A percentile compares a stretch with the other conserved stretches of the same genome.
These are phyloP conservation scores for Cataglyphis hispanica DNA, from an alignment of 1,140 invertebrate genomes.

Conservation along the genomic window DNA sequence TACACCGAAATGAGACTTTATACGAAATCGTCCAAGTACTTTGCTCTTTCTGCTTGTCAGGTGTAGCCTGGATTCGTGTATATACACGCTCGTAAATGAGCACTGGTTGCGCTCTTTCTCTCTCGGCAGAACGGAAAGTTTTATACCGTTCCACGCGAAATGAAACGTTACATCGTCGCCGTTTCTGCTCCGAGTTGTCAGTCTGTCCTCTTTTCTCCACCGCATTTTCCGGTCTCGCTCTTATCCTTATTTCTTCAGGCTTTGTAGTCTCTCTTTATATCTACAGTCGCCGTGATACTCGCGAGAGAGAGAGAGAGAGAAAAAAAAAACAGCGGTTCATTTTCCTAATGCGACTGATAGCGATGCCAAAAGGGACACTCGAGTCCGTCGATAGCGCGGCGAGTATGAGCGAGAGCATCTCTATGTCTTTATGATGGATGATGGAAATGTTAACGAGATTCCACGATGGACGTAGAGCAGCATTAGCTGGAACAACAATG, in stretches of 20 bases:
- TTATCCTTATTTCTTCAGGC: neutral
- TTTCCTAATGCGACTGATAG: slow-evolving; percentile 64
- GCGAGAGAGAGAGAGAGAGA: neutral
- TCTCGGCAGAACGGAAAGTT: slow-evolving; percentile 47
- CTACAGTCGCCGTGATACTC: neutral
- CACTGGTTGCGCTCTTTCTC: neutral
- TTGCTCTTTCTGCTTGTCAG: neutral
- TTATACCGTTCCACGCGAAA: slow-evolving; percentile 60
- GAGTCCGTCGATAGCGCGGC: slow-evolving; percentile 32
- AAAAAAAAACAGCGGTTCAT: slow-evolving; percentile 45
- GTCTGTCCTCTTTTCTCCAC: slow-evolving; percentile 12
- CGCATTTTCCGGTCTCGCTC: slow-evolving; percentile 17
- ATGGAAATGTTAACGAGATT: slow-evolving; percentile 60
- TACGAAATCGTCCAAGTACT: neutral
- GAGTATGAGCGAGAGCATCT: slow-evolving; percentile 22
- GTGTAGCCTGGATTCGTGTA: neutral
- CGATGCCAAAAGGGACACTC: slow-evolving; percentile 27
- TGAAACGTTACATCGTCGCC: slow-evolving; percentile 54
- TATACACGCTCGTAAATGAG: neutral
- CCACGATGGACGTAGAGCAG: neutral
- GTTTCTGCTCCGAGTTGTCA: neutral
- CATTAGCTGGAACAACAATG: neutral
- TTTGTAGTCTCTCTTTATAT: slow-evolving; percentile 25
- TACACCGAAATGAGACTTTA: slow-evolving; percentile 75
- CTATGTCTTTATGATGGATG: slow-evolving; percentile 46